Evolutionary conservation across 1,140 invertebrate species (phyloP).

Genomic region (Gonioctena quinquepunctata): DNA sequence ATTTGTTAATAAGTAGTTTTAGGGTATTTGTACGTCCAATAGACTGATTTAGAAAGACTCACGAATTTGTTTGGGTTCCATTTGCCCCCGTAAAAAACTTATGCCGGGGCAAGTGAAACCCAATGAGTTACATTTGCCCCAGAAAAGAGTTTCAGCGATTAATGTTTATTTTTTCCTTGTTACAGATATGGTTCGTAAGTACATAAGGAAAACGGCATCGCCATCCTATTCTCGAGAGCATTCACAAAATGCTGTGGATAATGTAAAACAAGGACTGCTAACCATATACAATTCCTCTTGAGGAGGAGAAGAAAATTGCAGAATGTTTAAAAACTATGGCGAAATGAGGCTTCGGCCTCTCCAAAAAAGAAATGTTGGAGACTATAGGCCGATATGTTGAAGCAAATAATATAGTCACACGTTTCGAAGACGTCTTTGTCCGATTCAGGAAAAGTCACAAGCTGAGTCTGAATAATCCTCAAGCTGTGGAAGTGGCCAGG

Average conservation of each 20-base stretch:
- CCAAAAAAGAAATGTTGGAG: conserved; percentile 45
- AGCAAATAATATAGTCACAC: conserved; percentile 43
- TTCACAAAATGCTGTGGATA: conserved; percentile 32
- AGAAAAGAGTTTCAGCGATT: neutral
- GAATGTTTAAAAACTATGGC: conserved; percentile 40
- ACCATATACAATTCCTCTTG: conserved; percentile 28
- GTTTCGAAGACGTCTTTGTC: conserved; percentile 52
- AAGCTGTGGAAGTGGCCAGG: conserved; percentile 13
- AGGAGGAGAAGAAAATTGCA: conserved; percentile 41
- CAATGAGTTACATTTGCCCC: conserved; percentile 14
- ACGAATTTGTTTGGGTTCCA: conserved; percentile 6
- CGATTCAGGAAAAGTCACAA: conserved; percentile 37
- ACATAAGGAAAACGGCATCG: conserved; percentile 12
- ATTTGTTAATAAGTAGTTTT: conserved; percentile 9
- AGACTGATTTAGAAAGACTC: neutral
- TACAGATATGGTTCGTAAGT: conserved; percentile 22
- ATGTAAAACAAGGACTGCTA: conserved; percentile 30
- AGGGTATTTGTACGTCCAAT: conserved; percentile 3
- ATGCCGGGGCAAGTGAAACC: conserved; percentile 8
- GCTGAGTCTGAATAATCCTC: conserved; percentile 4
- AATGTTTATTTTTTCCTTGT: conserved; percentile 5
- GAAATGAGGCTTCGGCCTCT: conserved; percentile 50
- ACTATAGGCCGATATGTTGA: conserved; percentile 44
- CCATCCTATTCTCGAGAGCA: conserved; percentile 29
- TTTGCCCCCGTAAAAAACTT: conserved; percentile 4